These are phyloP conservation scores for Metopolophium dirhodum DNA, from an alignment of 1,140 invertebrate species.

Conservation along the genomic window DNA sequence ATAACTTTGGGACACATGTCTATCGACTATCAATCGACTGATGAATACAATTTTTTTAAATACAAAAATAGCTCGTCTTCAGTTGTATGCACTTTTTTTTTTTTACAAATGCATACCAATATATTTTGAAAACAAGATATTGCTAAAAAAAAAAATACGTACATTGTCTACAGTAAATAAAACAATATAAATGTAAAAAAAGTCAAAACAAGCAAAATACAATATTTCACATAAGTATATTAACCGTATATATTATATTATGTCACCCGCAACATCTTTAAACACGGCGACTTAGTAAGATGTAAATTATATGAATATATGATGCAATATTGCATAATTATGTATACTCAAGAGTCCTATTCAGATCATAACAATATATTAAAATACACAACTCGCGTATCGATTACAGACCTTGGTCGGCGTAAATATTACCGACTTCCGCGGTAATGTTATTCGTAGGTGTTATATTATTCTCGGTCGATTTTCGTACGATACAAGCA, in stretches of 20 bases:
- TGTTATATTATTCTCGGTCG: background rate
- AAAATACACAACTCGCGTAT: background rate
- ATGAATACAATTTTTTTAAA: too few species aligned
- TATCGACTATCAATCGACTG: too few species aligned
- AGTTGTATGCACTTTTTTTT: background rate
- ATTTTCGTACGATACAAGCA: background rate
- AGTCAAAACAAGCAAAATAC: background rate
- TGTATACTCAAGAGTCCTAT: background rate
- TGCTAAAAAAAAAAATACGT: too few species aligned
- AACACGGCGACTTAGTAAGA: background rate
- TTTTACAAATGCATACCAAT: background rate
- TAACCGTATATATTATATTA: background rate
- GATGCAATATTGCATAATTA: background rate
- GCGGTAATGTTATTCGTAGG: too few species aligned
- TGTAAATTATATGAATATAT: background rate
- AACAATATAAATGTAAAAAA: background rate
- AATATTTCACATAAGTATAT: background rate
- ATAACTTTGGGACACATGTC: too few species aligned
- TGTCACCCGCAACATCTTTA: background rate
- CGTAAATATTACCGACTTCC: background rate
- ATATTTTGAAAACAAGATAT: background rate
- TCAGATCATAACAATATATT: background rate
- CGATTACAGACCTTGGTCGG: background rate
- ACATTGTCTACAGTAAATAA: background rate
- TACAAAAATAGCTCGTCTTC: too few species aligned